Percentiles rank a stretch among this genome's conserved stretches.
Conservation (phyloP, 2,797 vertebrate genomes). For the Eulemur rubriventer region DNA sequence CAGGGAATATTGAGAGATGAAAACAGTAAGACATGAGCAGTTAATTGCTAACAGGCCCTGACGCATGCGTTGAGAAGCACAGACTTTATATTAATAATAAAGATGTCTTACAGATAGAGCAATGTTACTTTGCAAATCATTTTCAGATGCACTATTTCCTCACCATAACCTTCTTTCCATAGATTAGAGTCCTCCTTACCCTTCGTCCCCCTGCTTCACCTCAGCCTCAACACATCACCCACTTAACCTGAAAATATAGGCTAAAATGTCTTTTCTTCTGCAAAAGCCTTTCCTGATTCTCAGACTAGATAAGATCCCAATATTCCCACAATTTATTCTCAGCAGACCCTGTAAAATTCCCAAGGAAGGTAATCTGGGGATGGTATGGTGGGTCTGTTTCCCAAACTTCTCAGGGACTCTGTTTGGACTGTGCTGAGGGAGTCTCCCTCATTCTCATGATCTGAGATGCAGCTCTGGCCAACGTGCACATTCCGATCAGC, state of each 20-base stretch:
- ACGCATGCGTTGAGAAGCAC: neutral
- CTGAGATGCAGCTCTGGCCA: neutral
- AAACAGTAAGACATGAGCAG: neutral
- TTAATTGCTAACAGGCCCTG: neutral
- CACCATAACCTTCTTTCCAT: neutral
- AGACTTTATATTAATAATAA: neutral
- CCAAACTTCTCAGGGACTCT: neutral
- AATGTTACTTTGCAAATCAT: neutral
- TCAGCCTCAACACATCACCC: neutral
- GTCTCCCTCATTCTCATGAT: neutral
- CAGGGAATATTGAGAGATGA: conserved; percentile 8
- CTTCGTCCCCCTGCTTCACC: neutral
- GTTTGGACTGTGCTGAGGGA: neutral
- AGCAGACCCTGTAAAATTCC: neutral
- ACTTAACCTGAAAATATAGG: neutral
- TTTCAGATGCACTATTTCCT: neutral
- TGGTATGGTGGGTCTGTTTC: neutral
- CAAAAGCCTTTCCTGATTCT: neutral
- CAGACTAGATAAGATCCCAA: neutral
- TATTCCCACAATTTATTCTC: neutral
- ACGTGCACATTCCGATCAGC: neutral
- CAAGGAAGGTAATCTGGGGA: neutral
- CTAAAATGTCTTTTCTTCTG: neutral
- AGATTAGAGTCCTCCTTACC: neutral
- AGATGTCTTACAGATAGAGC: neutral